Base-by-base conservation (phyloP, 2,888 invertebrate species). In the Megaustenia siamemsis region DNA sequence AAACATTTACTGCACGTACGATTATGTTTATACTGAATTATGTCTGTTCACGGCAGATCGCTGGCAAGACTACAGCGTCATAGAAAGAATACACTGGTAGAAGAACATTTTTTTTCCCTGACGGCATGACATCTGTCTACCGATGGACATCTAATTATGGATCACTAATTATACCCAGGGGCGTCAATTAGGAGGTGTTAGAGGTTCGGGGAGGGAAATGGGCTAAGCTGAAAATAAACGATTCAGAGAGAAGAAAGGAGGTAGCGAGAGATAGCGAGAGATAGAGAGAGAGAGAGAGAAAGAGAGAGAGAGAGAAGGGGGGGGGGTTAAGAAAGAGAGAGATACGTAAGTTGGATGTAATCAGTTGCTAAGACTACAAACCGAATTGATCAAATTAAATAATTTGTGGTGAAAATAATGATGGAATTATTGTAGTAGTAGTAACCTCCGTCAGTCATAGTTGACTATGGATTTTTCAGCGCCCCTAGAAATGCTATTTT, bases 21-120 rank as follows among this genome's bases (percentile, higher is more conserved):
- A n/a, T n/a, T n/a, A n/a, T n/a, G n/a, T n/a, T 69, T 81, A 53
- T 53, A 81, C 53, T 81, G 43, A 49, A 69, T 81, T 81, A 81
- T 53, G 35, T 69, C 69, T 18, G 53, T 10, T 35, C 18, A 24
- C 28, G 38, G 69, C 69, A 81, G n/a, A n/a, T n/a, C n/a, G n/a
- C n/a, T n/a, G n/a, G n/a, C n/a, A n/a, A n/a, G n/a, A n/a, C n/a
- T n/a, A n/a, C n/a, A n/a, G n/a, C n/a, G n/a, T 24, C 28, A 5
- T 40, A 5, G 45, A 45, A 21, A 32, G 66, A 43, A 21, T 79
- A 6, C 40, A 12, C 63, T 40, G n/a, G 15, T 32, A 66, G 15
- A 8, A 12, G 40, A n/a, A 32, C 32, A 32, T 49, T 21, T 15
- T 32, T 21, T 1, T 43, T 24, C 24, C 71, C 12, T 12, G 12